These are phyloP conservation scores for Lissocephala sabroskyi DNA, from an alignment of 2,888 invertebrate species.

Conservation along the genomic window DNA sequence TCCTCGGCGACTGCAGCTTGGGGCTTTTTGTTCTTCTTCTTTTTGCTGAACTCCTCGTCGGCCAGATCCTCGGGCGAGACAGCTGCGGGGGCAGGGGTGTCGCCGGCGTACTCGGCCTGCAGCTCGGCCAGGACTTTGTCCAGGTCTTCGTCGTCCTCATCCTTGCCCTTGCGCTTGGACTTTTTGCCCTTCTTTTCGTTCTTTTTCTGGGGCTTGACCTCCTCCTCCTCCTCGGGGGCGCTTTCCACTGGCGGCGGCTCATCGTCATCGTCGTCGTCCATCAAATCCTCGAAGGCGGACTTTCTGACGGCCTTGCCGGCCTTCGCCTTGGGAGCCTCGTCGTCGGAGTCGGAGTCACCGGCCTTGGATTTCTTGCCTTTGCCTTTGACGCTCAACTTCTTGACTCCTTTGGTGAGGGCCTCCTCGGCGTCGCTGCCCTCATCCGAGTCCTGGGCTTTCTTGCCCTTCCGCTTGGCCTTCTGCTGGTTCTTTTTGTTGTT, in stretches of 20 bases:
- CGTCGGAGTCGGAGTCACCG: conserved; percentile 62
- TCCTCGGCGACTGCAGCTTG: conserved; percentile 16
- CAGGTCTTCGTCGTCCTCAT: conserved; percentile 82
- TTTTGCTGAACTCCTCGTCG: conserved; percentile 66
- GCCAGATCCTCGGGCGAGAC: conserved; percentile 67
- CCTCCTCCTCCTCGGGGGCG: conserved; percentile 72
- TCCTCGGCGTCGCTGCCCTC: conserved; percentile 74
- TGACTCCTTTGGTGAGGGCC: conserved; percentile 73
- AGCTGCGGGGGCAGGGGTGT: conserved; percentile 72
- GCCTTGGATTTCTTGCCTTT: conserved; percentile 72
- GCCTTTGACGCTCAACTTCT: conserved; percentile 76
- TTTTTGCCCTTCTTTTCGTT: conserved; percentile 81
- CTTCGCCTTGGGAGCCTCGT: conserved; percentile 62
- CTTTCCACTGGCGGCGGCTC: conserved; percentile 32
- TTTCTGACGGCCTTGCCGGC: conserved; percentile 71
- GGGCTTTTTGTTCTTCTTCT: conserved; percentile 59
- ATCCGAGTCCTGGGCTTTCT: conserved; percentile 60
- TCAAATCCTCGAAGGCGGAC: conserved; percentile 80
- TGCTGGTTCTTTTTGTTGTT: conserved; percentile 72
- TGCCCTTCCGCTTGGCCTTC: conserved; percentile 63
- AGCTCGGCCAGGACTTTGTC: conserved; percentile 89
- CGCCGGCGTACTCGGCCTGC: conserved; percentile 83
- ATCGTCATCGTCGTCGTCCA: conserved; percentile 77
- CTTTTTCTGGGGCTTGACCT: conserved; percentile 72
- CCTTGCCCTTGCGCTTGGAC: conserved; percentile 81